These are phyloP conservation scores for Eupithecia exiguata DNA, from an alignment of 2,888 invertebrate species.

Conservation along the genomic window DNA sequence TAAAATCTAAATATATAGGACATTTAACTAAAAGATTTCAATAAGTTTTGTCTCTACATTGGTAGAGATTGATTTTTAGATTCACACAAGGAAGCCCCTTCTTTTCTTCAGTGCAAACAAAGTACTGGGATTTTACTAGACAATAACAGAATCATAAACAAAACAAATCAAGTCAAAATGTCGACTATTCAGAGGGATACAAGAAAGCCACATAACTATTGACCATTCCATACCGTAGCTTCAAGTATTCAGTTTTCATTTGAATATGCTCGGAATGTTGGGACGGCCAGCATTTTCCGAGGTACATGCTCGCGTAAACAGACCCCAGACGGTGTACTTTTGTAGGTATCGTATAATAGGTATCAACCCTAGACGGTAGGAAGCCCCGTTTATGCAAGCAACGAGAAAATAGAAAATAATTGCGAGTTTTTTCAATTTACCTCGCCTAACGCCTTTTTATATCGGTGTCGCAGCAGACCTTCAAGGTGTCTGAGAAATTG, in stretches of 20 bases:
- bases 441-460: not conserved
- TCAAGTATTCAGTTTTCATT: conserved; percentile 31
- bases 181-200: conserved; percentile 1
- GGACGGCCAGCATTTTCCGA: conserved; percentile 27
- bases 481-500: not conserved
- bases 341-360: not conserved
- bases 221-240: conserved; percentile 17
- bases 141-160: not conserved
- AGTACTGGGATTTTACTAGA: not conserved
- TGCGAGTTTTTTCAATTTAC: not conserved
- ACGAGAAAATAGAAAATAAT: not conserved
- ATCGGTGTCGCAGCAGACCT: not conserved
- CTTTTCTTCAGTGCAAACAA: not conserved
- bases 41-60: not conserved
- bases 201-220: conserved; percentile 6
- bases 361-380: not conserved
- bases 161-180: conserved; percentile 15
- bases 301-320: conserved; percentile 19
- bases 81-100: not conserved
- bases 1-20: too few relatives aligned
- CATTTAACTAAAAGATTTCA: too few relatives aligned
- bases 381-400: not conserved
- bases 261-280: conserved; percentile 34
- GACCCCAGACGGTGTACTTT: conserved; percentile 17
- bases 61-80: not conserved